Evolutionary conservation across 1,140 invertebrate genomes (phyloP).

Genomic region (Danaus melanippus): DNA sequence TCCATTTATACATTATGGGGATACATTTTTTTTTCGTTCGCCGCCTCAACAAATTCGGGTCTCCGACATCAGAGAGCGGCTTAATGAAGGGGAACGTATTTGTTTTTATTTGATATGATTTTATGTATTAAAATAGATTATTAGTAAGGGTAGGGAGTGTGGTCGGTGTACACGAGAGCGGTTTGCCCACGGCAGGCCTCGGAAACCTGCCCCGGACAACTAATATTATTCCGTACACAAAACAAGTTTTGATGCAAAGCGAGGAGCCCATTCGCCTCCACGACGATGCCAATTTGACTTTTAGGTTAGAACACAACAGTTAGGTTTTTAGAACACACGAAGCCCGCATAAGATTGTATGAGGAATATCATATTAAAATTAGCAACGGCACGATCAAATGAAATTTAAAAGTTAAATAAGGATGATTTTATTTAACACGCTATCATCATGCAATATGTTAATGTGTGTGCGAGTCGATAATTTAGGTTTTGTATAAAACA

Average conservation of each 20-base stretch:
- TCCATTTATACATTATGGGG: slow-evolving; percentile 20
- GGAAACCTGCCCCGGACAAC: slow-evolving; percentile 50
- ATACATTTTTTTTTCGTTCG: slow-evolving; percentile 12
- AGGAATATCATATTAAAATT: too few species aligned
- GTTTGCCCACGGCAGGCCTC: slow-evolving; percentile 40
- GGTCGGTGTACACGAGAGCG: slow-evolving; percentile 9
- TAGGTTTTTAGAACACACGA: too few species aligned
- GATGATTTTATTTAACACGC: too few species aligned
- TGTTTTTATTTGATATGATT: too few species aligned
- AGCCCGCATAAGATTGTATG: too few species aligned
- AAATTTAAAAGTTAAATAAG: too few species aligned
- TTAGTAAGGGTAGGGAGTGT: slow-evolving; percentile 8
- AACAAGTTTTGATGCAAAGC: slow-evolving; percentile 48
- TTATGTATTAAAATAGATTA: slow-evolving; percentile 6
- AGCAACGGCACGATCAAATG: too few species aligned
- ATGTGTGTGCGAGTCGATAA: too few species aligned
- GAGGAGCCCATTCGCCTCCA: slow-evolving; percentile 24
- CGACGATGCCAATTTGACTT: slow-evolving; percentile 15
- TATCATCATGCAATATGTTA: too few species aligned
- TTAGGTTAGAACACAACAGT: not conserved
- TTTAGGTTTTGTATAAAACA: too few species aligned
- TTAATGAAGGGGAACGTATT: too few species aligned
- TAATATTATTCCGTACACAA: slow-evolving; percentile 55
- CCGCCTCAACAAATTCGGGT: slow-evolving; percentile 1
- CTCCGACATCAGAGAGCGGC: too few species aligned